These are phyloP conservation scores for Mantis religiosa DNA, from an alignment of 2,888 invertebrate genomes.

Conservation along the genomic window DNA sequence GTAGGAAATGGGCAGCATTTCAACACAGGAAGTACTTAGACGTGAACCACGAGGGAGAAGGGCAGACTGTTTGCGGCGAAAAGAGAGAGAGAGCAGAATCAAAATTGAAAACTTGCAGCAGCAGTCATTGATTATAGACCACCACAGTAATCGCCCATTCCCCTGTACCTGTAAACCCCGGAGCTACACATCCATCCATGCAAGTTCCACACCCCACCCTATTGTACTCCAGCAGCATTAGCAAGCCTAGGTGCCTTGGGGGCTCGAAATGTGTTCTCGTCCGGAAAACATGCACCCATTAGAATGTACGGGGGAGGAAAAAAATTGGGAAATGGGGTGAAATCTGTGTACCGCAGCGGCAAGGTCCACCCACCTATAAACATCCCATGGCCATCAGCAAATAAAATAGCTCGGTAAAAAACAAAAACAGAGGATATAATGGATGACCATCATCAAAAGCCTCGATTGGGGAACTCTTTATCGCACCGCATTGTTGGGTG, in stretches of 20 bases:
- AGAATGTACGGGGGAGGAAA: neutral
- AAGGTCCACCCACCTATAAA: neutral
- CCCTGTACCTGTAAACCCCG: conserved; percentile 6
- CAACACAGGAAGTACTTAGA: neutral
- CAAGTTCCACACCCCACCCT: neutral
- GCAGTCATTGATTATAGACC: conserved; percentile 11
- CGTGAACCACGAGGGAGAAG: neutral
- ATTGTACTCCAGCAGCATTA: conserved; percentile 10
- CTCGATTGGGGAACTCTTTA: neutral
- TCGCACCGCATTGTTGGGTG: neutral
- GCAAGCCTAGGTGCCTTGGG: conserved; percentile 7
- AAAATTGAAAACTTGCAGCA: conserved; percentile 14
- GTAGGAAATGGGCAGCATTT: neutral
- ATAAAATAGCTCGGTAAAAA: neutral
- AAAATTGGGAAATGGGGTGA: conserved; percentile 2
- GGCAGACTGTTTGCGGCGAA: neutral
- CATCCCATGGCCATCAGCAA: conserved; percentile 14
- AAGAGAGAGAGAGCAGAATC: neutral
- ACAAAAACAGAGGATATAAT: neutral
- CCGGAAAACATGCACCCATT: conserved; percentile 13
- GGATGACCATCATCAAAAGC: neutral
- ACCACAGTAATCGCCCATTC: neutral
- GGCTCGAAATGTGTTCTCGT: conserved; percentile 1
- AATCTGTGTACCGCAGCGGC: neutral
- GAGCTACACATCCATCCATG: conserved; percentile 12